Percentiles rank a stretch among this genome's conserved stretches.
These are phyloP conservation scores for Eupithecia vulgata DNA, from an alignment of 2,888 invertebrate species.

Conservation along the genomic window DNA sequence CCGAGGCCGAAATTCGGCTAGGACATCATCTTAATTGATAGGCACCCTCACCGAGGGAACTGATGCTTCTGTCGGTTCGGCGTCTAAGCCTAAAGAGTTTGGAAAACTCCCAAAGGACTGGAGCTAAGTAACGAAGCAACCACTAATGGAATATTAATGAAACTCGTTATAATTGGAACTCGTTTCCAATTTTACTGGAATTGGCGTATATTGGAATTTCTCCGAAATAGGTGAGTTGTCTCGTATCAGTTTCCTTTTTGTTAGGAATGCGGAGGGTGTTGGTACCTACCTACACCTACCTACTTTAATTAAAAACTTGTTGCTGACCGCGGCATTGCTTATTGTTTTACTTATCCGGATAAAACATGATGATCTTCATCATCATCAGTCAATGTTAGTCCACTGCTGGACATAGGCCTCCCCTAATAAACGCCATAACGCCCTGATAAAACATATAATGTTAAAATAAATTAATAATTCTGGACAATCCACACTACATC, in stretches of 20 bases:
- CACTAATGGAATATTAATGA: constrained; percentile 58
- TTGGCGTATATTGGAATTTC: constrained; percentile 51
- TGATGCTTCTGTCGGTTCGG: not conserved
- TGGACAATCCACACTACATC: too few species aligned
- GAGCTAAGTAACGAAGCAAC: constrained; percentile 10
- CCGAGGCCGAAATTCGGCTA: too few species aligned
- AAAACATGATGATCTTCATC: too few species aligned
- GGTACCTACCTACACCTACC: not conserved
- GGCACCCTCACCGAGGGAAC: not conserved
- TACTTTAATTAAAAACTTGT: too few species aligned
- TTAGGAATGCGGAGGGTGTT: not conserved
- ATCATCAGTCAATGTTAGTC: too few species aligned
- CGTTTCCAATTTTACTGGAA: constrained; percentile 69
- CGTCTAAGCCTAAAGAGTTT: not conserved
- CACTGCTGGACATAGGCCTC: too few species aligned
- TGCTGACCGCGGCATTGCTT: too few species aligned
- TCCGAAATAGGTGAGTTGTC: not conserved
- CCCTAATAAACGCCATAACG: too few species aligned
- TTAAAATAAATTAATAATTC: too few species aligned
- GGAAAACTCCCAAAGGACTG: not conserved
- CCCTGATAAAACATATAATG: too few species aligned
- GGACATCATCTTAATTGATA: not conserved
- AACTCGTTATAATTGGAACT: constrained; percentile 68
- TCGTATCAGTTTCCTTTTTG: constrained; percentile 34
- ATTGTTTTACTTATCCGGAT: too few species aligned